These are phyloP conservation scores for Lycaon pictus DNA, from an alignment of 2,113 vertebrate species.

Conservation along the genomic window DNA sequence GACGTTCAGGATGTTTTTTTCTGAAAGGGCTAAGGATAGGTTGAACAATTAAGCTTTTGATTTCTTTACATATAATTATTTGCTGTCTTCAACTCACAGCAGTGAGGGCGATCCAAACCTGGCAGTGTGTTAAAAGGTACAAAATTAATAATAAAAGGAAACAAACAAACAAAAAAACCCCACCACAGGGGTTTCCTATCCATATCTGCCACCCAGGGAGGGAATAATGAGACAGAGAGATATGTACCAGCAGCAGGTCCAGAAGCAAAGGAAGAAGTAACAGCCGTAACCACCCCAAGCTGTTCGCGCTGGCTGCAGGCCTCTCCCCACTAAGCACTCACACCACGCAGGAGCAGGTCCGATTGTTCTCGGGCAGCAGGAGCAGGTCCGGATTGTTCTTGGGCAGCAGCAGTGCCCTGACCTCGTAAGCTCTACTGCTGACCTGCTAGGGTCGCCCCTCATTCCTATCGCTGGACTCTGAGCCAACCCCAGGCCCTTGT, in stretches of 20 bases:
- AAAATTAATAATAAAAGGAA: neutral
- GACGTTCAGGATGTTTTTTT: neutral
- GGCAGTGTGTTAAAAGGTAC: neutral
- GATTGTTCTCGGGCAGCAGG: conserved; percentile 48
- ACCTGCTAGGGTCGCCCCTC: fast-evolving
- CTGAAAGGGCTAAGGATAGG: neutral
- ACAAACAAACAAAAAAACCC: fast-evolving
- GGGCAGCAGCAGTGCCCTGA: neutral
- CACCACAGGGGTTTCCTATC: conserved; percentile 57
- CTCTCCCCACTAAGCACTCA: conserved; percentile 64
- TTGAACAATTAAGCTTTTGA: neutral
- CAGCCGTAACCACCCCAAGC: conserved; percentile 88
- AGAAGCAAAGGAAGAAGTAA: conserved; percentile 89
- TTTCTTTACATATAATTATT: neutral
- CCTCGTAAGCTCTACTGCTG: fast-evolving
- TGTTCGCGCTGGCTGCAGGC: conserved; percentile 86
- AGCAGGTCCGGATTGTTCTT: neutral
- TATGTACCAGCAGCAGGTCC: conserved; percentile 84
- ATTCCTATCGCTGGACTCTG: neutral
- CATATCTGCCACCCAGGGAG: conserved; percentile 86
- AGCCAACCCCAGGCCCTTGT: neutral
- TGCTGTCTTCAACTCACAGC: neutral
- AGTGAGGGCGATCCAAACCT: neutral
- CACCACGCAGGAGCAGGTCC: conserved; percentile 64
- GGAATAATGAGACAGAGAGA: conserved; percentile 88